Percentiles rank a stretch among this genome's conserved stretches.
These are phyloP conservation scores for Sarcophaga caerulescens DNA, from an alignment of 2,888 invertebrate species.

Conservation along the genomic window DNA sequence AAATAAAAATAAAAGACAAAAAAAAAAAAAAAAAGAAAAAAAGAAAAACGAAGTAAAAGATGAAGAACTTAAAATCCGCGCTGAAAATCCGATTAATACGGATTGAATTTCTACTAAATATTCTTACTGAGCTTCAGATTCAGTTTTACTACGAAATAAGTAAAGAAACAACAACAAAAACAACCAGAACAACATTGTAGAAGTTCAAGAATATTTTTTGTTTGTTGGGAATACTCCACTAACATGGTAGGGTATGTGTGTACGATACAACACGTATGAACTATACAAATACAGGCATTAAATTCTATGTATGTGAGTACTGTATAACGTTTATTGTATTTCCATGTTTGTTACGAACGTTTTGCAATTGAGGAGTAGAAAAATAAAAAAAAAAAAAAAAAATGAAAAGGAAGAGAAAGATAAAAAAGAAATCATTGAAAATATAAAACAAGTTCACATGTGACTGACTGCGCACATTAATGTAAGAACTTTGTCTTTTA, in stretches of 20 bases:
- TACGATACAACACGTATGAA: background rate
- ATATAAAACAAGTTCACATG: constrained; percentile 66
- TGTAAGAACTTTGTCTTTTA: constrained; percentile 65
- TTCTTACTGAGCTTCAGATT: background rate
- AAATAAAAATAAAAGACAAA: background rate
- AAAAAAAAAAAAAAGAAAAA: background rate
- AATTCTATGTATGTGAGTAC: background rate
- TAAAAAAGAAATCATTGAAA: constrained; percentile 42
- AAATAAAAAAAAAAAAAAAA: too few species aligned
- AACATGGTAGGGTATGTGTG: background rate
- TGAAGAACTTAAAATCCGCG: constrained; percentile 66
- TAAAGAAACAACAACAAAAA: background rate
- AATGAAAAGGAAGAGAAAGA: constrained; percentile 23
- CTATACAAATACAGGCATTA: background rate
- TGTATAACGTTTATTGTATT: background rate
- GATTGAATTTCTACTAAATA: constrained; percentile 66
- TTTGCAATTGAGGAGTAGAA: background rate
- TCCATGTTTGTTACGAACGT: background rate
- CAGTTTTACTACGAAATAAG: background rate
- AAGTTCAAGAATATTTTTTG: background rate
- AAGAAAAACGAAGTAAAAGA: constrained; percentile 34
- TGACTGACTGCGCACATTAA: constrained; percentile 64
- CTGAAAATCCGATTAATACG: constrained; percentile 68
- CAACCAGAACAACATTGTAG: background rate
- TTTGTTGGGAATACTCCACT: background rate